Base-by-base conservation (phyloP, 1,140 invertebrate genomes). In the Geopemphigus sp. region DNA sequence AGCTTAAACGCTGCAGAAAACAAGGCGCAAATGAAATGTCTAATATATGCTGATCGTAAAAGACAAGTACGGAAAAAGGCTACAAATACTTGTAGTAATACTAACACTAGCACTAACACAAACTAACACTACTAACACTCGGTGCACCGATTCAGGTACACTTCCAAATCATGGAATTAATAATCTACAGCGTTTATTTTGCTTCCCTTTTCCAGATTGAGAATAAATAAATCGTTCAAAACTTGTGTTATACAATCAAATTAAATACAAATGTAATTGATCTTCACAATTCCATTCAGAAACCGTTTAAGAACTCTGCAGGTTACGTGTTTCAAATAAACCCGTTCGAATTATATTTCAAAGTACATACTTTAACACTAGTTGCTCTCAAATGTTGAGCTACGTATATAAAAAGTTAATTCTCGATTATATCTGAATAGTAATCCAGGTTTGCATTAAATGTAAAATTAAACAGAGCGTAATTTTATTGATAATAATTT, bases 31-130 rank as follows among this genome's bases (percentile, higher is more conserved):
- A 78, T 78, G 74, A 78, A 78, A 1, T 78, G 74, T 63, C 63
- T 78, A 63, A 78, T 78, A 29, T 78, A 78, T 63, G 74, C 74
- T 45, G 74, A 78, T 63, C 74, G 74, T 15, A 78, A 78, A 78
- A 61, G 74, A 78, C 74, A 78, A 78, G 74, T 78, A 78, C 74
- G 74, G 50, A 78, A 59, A 47, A 78, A 78, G 24, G n/a, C 74
- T 24, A 29, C 74, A 50, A 63, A 61, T 50, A 17, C 39, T 50
- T 61, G 39, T 47, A 47, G 54, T 63, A 50, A 78, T 50, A 59
- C 32, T 57, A 76, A 72, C 5, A 54, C 26, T 54, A 54, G 24
- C 17, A 72, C 68, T 72, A 72, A 72, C 24, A 54, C 47, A 12
- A 54, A 72, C 68, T 29, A 72, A 70, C 66, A 53, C 15, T 19